These are phyloP conservation scores for Amblyopsis hoosieri DNA, from an alignment of 2,797 vertebrate species.

Conservation along the genomic window DNA sequence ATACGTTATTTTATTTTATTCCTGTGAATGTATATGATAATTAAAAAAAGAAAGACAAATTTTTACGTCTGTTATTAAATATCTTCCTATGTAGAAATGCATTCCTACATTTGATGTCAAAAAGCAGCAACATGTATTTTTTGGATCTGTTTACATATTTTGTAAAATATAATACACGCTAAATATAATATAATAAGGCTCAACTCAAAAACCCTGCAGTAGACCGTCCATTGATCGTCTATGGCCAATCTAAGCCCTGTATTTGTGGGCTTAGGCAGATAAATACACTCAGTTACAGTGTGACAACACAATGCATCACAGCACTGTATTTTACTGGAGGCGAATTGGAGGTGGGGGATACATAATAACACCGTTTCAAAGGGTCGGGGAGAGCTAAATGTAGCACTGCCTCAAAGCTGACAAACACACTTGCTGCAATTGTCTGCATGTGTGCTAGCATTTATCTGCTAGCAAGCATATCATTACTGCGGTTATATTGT, in stretches of 20 bases:
- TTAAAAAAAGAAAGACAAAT: too few species aligned
- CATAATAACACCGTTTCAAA: constrained; percentile 41
- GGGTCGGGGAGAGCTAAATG: constrained; percentile 48
- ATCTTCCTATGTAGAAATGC: too few species aligned
- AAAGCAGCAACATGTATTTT: background rate
- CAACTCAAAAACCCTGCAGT: background rate
- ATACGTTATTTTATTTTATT: too few species aligned
- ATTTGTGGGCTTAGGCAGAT: constrained; percentile 28
- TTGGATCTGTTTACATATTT: too few species aligned
- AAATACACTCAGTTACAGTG: constrained; percentile 25
- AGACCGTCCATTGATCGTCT: constrained; percentile 3
- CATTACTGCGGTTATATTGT: constrained; percentile 46
- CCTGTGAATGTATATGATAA: too few species aligned
- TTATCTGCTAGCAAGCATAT: constrained; percentile 37
- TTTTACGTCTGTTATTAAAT: too few species aligned
- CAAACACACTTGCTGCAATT: constrained; percentile 24
- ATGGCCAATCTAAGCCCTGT: background rate
- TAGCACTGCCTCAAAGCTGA: constrained; percentile 42
- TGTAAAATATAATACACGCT: too few species aligned
- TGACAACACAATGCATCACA: constrained; percentile 29
- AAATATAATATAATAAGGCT: too few species aligned
- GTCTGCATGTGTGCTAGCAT: constrained; percentile 44
- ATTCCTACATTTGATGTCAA: too few species aligned
- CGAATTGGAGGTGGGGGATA: background rate
- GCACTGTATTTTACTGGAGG: constrained; percentile 41